Percentiles rank a stretch among this genome's conserved stretches.
Evolutionary conservation across 2,797 vertebrate species (phyloP).

Genomic region (Pipistrellus kuhlii): DNA sequence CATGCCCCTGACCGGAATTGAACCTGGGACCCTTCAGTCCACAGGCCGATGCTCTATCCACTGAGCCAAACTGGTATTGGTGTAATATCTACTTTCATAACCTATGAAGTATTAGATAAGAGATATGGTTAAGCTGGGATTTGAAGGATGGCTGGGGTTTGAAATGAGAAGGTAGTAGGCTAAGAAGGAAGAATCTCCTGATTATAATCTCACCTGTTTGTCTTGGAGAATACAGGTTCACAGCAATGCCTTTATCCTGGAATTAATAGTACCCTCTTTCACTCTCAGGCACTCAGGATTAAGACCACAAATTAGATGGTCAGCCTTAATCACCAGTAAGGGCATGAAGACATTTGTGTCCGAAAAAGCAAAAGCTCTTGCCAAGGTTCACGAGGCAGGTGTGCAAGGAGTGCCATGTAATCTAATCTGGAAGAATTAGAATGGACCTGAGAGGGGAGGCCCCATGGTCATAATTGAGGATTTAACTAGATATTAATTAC

Average conservation of each 20-base stretch:
- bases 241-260: neutral
- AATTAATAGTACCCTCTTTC: neutral
- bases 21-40: too few species aligned
- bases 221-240: neutral
- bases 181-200: neutral
- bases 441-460: neutral
- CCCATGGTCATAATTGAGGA: too few species aligned
- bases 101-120: neutral
- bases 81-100: neutral
- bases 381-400: accelerated
- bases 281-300: neutral
- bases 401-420: neutral
- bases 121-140: neutral
- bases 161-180: neutral
- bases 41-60: too few species aligned
- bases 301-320: neutral
- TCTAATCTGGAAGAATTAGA: neutral
- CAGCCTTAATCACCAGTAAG: neutral
- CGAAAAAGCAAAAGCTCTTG: neutral
- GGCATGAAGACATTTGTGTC: neutral
- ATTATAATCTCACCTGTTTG: neutral
- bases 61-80: too few species aligned
- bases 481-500: neutral
- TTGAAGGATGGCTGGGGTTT: conserved; percentile 12
- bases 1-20: too few species aligned